Base-by-base conservation (phyloP, 2,797 vertebrate genomes). In the Hippocampus kuda region DNA sequence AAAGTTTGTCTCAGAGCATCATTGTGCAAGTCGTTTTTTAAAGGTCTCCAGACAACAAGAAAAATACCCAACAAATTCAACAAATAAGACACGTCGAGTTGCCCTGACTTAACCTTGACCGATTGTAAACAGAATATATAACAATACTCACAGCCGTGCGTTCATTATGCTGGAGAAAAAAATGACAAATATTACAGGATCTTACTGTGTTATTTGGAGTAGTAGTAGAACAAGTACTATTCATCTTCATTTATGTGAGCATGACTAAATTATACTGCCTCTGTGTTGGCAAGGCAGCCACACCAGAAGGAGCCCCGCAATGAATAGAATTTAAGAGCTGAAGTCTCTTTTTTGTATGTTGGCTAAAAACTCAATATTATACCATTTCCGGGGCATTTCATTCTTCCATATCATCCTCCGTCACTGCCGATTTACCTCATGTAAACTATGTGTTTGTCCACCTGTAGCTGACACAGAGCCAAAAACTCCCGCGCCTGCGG, bases 401-500 rank as follows among this genome's bases (percentile, higher is more conserved):
- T 7, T 51, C 15, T 20, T 51, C 49, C 49, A 51, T 51, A 51
- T 18, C 18, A 20, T 51, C 49, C 49, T 60, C 13, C 26, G 15
- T 59, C 9, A 27, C 56, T 12, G 16, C 56, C 56, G 12, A 24
- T 12, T 59, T 26, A 30, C 56, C 57, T 34, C 15, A 34, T 7
- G 2, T 34, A 13, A 16, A 15, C 15, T 15, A 27, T n/a, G 8
- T 48, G 24, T 48, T 26, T 27, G 60, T 38, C 60, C 22, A 26
- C 24, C 34, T 26, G 16, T 77, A 79, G 76, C 26, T 66, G 70
- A 70, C 27, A 13, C n/a, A 1, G 61, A 34, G n/a, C 20, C 49
- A 4, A 73, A 76, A 68, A 67, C 69, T 0, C 0, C 18, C 0
- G 3, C 54, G 16, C 6, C 4, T 1, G 42, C 41, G 4, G 65